Percentiles rank a stretch among this genome's conserved stretches.
Evolutionary conservation across 1,140 invertebrate species (phyloP).

Genomic region (Drosophila arawakana): DNA sequence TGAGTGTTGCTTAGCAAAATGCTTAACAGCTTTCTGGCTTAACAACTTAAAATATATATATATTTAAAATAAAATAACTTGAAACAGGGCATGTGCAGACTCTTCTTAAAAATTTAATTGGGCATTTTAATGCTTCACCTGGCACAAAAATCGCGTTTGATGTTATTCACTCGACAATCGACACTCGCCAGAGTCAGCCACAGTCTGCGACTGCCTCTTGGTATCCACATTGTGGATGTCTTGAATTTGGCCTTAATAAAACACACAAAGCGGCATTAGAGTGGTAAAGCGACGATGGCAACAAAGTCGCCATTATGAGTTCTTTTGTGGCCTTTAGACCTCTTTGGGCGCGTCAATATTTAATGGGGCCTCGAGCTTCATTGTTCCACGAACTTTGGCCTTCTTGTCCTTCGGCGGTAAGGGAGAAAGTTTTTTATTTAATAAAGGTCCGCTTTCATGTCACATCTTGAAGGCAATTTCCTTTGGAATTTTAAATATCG

Average conservation of each 20-base stretch:
- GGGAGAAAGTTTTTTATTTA: conserved; percentile 61
- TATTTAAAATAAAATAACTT: conserved; percentile 22
- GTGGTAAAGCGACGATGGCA: conserved; percentile 53
- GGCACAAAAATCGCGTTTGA: conserved; percentile 66
- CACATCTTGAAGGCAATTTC: conserved; percentile 25
- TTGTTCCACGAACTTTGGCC: too few relatives aligned
- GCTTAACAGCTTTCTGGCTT: background rate
- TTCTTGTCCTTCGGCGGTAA: conserved; percentile 36
- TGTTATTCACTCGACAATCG: conserved; percentile 35
- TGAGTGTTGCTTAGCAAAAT: too few relatives aligned
- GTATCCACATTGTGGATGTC: background rate
- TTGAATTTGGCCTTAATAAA: conserved; percentile 63
- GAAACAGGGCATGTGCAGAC: conserved; percentile 16
- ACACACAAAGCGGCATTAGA: conserved; percentile 77
- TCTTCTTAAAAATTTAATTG: conserved; percentile 61
- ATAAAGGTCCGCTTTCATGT: conserved; percentile 60
- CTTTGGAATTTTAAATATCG: conserved; percentile 40
- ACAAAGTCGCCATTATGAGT: conserved; percentile 80
- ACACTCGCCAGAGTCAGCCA: conserved; percentile 7
- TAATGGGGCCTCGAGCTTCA: conserved; percentile 62
- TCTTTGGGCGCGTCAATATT: conserved; percentile 77
- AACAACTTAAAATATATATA: conserved; percentile 3
- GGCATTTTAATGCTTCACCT: conserved; percentile 79
- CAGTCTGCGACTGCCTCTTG: background rate
- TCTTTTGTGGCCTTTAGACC: conserved; percentile 80